These are phyloP conservation scores for Calameuta pallipes DNA, from an alignment of 2,888 invertebrate genomes.

Conservation along the genomic window DNA sequence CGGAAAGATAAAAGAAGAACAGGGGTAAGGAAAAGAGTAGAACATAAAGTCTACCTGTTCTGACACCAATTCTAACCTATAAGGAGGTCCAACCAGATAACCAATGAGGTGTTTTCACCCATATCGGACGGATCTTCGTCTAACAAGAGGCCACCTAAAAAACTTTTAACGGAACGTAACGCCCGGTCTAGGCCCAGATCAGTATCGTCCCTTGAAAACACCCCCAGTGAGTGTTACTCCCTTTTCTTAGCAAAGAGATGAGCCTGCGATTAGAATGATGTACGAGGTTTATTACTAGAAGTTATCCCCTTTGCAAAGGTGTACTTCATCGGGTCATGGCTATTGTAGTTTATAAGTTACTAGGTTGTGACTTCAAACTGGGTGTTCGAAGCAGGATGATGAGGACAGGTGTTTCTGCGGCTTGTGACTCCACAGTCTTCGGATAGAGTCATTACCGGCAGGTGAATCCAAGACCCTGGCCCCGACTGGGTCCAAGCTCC, in stretches of 20 bases:
- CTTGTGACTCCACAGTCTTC: conserved; percentile 10
- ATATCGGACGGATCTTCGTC: conserved; percentile 1
- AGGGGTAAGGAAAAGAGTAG: too few species aligned
- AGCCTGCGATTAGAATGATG: conserved; percentile 19
- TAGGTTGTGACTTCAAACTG: background rate
- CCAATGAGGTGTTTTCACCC: background rate
- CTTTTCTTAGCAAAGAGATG: conserved; percentile 6
- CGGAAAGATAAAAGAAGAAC: too few species aligned
- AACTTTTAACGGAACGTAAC: background rate
- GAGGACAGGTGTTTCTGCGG: conserved; percentile 40
- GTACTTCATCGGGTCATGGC: background rate
- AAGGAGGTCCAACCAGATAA: too few species aligned
- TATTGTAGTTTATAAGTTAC: too few species aligned
- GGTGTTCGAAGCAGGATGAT: conserved; percentile 16
- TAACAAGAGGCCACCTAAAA: conserved; percentile 7
- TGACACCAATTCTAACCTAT: too few species aligned
- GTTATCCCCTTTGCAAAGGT: background rate
- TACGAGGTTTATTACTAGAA: conserved; percentile 21
- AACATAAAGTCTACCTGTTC: too few species aligned
- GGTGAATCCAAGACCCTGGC: conserved; percentile 39
- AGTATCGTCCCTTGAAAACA: too few species aligned
- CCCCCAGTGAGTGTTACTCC: too few species aligned
- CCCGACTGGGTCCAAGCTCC: conserved; percentile 34
- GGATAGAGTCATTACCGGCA: conserved; percentile 53
- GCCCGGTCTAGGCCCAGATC: background rate